Evolutionary conservation across 2,797 vertebrate genomes (phyloP), one percentile per base, ranked within the genome.

Genomic region (Poeciliopsis turneri): DNA sequence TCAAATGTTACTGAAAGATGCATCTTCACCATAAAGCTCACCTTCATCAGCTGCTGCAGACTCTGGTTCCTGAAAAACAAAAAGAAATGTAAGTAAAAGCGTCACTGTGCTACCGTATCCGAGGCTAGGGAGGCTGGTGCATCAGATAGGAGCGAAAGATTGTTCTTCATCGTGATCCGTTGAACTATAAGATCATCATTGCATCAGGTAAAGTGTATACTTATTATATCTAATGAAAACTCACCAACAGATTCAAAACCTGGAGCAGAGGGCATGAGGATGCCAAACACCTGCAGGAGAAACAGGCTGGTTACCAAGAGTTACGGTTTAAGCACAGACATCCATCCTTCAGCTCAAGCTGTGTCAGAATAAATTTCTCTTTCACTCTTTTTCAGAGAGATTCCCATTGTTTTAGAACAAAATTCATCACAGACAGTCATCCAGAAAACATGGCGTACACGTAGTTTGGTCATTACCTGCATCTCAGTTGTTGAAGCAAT

Each of bases 311-410:
- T 90, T 76, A 80, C 36, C 4, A 61, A 10, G 41, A 0, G 0
- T 0, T 2, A 2, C 10, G 0, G 23, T 0, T 0, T 5, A 15
- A 0, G 6, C 0, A 23, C 0, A 23, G 1, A 25, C 9, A 0
- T 5, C 1, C 25, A 1, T 0, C 0, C 0, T 51, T 0, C 0
- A 5, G 10, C 0, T 1, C 15, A 77, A 68, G 95, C 97, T 93
- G 97, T 92, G 94, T 98, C 98, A 99, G 98, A 70, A 61, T 5
- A 92, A 89, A 86, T 46, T 71, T 0, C 0, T 97, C 96, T 92
- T 96, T 96, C 98, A 98, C 69, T 83, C 81, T 94, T 88, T 92
- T 93, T 99, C 97, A 97, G 97, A 98, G 97, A 99, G 98, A 98
- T 99, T 98, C 98, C 98, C 98, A 98, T 93, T 97, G 95, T 95